These are phyloP conservation scores for Strigamia transsilvanica DNA, from an alignment of 2,888 invertebrate genomes.

Conservation along the genomic window DNA sequence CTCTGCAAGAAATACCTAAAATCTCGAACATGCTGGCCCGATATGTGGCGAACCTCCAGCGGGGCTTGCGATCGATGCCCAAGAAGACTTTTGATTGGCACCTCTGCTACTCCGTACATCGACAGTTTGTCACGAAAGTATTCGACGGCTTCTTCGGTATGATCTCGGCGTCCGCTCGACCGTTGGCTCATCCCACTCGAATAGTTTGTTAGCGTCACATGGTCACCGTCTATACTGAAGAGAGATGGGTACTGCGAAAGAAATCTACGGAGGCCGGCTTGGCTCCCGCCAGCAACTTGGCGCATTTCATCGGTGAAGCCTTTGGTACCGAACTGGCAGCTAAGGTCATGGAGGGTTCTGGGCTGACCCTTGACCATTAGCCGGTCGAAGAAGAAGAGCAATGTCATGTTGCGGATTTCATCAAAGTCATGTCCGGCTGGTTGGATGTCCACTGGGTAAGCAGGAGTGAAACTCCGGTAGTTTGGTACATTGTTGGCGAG, in stretches of 20 bases:
- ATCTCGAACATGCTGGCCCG: slow-evolving; percentile 92
- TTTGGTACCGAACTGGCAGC: slow-evolving; percentile 98
- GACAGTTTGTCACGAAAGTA: slow-evolving; percentile 95
- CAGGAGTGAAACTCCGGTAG: background rate
- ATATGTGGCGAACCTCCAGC: slow-evolving; percentile 95
- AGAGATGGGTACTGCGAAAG: slow-evolving; percentile 94
- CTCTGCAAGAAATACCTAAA: slow-evolving; percentile 87
- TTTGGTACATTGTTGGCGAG: slow-evolving; percentile 24
- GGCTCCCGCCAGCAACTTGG: slow-evolving; percentile 79
- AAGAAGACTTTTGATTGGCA: slow-evolving; percentile 93
- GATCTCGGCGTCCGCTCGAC: slow-evolving; percentile 72
- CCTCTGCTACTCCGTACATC: slow-evolving; percentile 95
- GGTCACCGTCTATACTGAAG: slow-evolving; percentile 92
- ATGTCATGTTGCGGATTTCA: slow-evolving; percentile 90
- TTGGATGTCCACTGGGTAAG: slow-evolving; percentile 4
- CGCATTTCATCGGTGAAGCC: slow-evolving; percentile 88
- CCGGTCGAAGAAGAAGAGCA: slow-evolving; percentile 98
- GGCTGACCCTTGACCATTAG: slow-evolving; percentile 96
- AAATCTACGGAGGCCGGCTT: slow-evolving; percentile 96
- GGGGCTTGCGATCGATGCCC: slow-evolving; percentile 96
- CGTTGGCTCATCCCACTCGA: slow-evolving; percentile 55
- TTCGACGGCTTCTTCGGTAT: slow-evolving; percentile 95
- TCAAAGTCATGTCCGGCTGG: slow-evolving; percentile 96
- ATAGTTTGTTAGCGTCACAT: slow-evolving; percentile 61
- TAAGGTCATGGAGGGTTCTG: slow-evolving; percentile 94